Evolutionary conservation across 2,888 invertebrate species (phyloP), one percentile per base, ranked within the genome.

Genomic region (Xestia c-nigrum): DNA sequence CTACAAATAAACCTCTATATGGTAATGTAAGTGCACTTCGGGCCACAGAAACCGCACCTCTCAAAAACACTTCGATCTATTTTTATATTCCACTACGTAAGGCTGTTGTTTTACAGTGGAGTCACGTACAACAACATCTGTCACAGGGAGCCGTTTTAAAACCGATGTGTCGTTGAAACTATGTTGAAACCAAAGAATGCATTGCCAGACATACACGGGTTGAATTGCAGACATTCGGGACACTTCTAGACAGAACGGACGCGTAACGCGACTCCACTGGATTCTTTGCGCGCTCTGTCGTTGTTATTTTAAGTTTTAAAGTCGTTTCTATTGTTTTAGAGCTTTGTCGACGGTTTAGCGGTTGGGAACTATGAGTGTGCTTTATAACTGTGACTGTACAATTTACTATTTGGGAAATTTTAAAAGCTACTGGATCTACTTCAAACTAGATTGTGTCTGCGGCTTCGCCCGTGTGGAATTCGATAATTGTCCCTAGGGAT

Each of bases 111-210:
- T 94, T 92, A 93, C 90, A 95, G 92, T 92, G 83, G 83, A 91
- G 94, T 94, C 95, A 95, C 95, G 95, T 95, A 92, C 83, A 77
- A 76, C 90, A 89, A 90, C 95, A 95, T 94, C 93, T 95, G 95
- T 94, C 93, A 93, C 86, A 85, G 90, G 89, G 90, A 90, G 92
- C 91, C 87, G 89, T 91, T 92, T 92, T 91, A 92, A 92, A 94
- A 93, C 90, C 92, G 92, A 93, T 94, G 93, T 93, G 90, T 89
- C 90, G 88, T 90, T 92, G 92, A 90, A 92, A 93, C 92, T 89
- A 86, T 89, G 88, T 90, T 92, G 92, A 91, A 92, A 93, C 92
- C 89, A 86, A 91, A 91, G 90, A 88, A 88, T 88, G 88, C 83
- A 87, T 74, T 86, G 74, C 85, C 75, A 85, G 85, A 87, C 87